phyloP scores from a whole-genome alignment of 2,113 vertebrate genomes.

The Anoplopoma fimbria region DNA sequence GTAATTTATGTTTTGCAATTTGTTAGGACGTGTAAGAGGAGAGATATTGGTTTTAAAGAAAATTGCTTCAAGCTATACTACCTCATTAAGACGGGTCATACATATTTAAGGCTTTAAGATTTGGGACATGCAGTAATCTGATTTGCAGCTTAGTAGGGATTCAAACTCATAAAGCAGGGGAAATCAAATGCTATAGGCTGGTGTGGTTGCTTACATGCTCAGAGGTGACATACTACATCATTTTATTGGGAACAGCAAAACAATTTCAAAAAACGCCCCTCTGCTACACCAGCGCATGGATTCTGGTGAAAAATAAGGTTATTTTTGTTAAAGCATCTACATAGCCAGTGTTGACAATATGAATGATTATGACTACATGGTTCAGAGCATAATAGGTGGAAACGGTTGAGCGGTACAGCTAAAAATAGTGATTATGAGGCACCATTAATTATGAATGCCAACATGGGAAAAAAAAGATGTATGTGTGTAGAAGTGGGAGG shows the following conservation, averaged over 20 bases:
- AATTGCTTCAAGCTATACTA: conserved; percentile 20
- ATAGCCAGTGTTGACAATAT: not conserved
- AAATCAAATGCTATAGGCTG: not conserved
- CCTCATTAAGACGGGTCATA: conserved; percentile 38
- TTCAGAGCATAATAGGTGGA: no score
- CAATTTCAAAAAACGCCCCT: not conserved
- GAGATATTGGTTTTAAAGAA: conserved; percentile 37
- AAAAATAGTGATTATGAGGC: not conserved
- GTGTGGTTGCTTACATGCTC: not conserved
- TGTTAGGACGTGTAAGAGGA: not conserved
- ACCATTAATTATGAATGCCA: not conserved
- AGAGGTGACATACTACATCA: not conserved
- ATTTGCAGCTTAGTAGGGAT: conserved; percentile 29
- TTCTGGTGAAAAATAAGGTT: not conserved
- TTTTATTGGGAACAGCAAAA: not conserved
- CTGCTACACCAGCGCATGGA: not conserved
- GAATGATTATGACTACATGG: not conserved
- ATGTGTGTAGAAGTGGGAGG: not conserved
- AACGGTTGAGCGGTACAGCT: no score
- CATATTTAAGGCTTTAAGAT: conserved; percentile 56
- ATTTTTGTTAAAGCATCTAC: not conserved
- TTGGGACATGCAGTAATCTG: conserved; percentile 36
- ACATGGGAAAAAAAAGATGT: not conserved
- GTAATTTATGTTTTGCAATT: conserved; percentile 16
- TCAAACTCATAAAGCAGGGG: not conserved